Conservation (phyloP, 2,113 vertebrate species). For the Melierax canorus region DNA sequence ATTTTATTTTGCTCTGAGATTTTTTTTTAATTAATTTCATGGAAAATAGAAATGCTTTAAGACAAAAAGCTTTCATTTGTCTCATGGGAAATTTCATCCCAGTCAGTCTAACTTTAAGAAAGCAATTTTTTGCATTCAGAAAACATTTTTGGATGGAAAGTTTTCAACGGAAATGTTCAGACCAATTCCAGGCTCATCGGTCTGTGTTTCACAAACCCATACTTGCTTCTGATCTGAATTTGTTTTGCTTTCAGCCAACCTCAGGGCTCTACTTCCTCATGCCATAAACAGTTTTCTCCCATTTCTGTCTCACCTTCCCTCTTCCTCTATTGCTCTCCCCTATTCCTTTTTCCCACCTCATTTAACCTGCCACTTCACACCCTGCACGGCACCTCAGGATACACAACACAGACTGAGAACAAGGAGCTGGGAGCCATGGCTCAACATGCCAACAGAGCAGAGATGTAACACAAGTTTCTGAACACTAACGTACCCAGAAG, state of each 20-base stretch:
- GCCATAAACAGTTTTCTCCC: neutral
- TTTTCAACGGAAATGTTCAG: neutral
- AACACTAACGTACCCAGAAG: neutral
- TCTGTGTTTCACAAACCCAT: neutral
- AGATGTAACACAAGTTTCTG: neutral
- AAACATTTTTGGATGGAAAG: neutral
- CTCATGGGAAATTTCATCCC: neutral
- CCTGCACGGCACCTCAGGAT: neutral
- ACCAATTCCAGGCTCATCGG: neutral
- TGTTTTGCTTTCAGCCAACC: neutral
- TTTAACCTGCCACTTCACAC: neutral
- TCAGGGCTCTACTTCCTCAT: neutral
- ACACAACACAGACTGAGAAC: neutral
- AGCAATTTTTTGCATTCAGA: neutral
- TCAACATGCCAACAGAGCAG: no score
- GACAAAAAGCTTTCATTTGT: conserved; percentile 1
- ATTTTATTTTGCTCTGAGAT: neutral
- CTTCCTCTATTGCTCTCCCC: neutral
- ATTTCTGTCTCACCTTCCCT: neutral
- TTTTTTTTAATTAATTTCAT: neutral
- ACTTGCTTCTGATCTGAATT: neutral
- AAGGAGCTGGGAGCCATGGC: neutral
- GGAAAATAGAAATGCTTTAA: neutral
- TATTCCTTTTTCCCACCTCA: neutral
- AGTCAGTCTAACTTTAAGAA: neutral